These are phyloP conservation scores for Nipponacmea schrenckii DNA, from an alignment of 2,888 invertebrate genomes.

Conservation along the genomic window DNA sequence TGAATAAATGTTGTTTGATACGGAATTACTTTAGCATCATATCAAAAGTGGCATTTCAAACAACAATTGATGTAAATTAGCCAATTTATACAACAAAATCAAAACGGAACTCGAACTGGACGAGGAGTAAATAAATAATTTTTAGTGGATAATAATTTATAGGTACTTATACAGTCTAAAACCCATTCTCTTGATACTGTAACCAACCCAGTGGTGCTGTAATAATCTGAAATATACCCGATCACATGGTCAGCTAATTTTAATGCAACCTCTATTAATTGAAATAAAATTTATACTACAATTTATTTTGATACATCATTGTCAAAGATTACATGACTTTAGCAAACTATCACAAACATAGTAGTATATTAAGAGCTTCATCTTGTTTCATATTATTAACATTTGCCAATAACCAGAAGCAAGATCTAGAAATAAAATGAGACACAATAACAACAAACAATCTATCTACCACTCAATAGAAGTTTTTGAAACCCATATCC, in stretches of 20 bases:
- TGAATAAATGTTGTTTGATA: too few species aligned
- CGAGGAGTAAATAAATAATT: conserved; percentile 37
- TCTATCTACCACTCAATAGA: not conserved
- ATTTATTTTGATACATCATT: too few species aligned
- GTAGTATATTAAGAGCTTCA: too few species aligned
- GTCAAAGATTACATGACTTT: too few species aligned
- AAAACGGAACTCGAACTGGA: not conserved
- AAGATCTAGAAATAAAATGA: not conserved
- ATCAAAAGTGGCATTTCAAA: too few species aligned
- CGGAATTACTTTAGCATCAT: too few species aligned
- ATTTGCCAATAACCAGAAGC: not conserved
- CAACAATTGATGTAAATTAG: too few species aligned
- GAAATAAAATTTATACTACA: too few species aligned
- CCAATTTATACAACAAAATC: not conserved
- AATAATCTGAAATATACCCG: conserved; percentile 45
- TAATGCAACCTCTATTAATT: not conserved
- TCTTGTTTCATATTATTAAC: too few species aligned
- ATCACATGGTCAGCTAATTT: not conserved
- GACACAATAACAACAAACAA: not conserved
- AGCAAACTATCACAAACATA: too few species aligned
- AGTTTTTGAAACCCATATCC: too few species aligned
- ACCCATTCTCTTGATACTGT: conserved; percentile 57
- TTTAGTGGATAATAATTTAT: conserved; percentile 38
- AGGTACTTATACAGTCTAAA: conserved; percentile 47
- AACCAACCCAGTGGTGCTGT: conserved; percentile 39